Evolutionary conservation across 1,140 invertebrate species (phyloP), one percentile per base, ranked within the genome.

Genomic region (Battus philenor): DNA sequence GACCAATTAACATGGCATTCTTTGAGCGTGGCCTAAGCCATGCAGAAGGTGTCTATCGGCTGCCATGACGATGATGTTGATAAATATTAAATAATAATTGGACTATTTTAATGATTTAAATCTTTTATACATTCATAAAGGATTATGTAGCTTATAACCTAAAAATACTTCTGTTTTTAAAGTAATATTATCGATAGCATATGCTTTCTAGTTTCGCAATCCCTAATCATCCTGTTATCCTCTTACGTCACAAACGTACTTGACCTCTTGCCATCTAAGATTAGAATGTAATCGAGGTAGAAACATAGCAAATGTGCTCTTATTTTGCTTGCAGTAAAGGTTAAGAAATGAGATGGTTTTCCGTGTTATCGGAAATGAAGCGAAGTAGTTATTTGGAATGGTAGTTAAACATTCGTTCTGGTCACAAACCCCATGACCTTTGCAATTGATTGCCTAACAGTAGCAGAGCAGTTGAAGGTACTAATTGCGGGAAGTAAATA

Each of bases 241-340:
- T 54, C 50, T 66, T 65, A 38, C 67, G 64, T 73, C 69, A 73
- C 50, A 45, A 63, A 54, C 55, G 67, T 73, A 60, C 67, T 73
- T 69, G 69, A 73, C 69, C 63, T 56, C 27, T 27, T 55, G 59
- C 54, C 52, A 64, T 56, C 48, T 66, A 57, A 39, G 41, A 11
- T 34, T 34, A 34, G 33, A 18, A 36, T 22, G 15, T 31, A 13
- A 30, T 31, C 30, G 12, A 11, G 18, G 11, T 6, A n/a, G 2
- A n/a, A 46, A 10, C 34, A 47, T n/a, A 10, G 6, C 4, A 69
- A 52, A 46, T 24, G 18, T 10, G 26, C 43, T 59, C 16, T 10
- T 61, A 43, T 36, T 1, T 0, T 10, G n/a, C 1, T 11, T 7
- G 1, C 0, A 0, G 6, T 53, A 57, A 39, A 17, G 39, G 44